Evolutionary conservation across 1,140 invertebrate genomes (phyloP).

Genomic region (roundworm (Caenorhabditis elegans)): DNA sequence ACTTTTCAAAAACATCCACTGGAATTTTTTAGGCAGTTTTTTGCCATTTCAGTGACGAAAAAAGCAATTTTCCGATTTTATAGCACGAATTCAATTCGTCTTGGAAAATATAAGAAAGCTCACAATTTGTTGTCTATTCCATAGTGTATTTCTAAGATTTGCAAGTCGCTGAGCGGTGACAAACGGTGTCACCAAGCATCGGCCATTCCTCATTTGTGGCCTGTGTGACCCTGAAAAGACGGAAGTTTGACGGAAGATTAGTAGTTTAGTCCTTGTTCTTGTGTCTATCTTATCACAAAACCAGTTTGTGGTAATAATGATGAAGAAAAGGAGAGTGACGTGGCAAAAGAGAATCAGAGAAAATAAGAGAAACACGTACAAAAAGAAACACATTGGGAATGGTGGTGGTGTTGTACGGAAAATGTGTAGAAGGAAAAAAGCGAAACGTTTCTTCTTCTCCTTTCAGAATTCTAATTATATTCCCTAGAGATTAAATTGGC

Average conservation of each 20-base stretch:
- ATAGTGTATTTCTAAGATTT: neutral
- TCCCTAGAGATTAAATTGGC: neutral
- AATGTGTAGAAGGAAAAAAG: neutral
- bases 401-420: too few species aligned
- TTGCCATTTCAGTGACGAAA: too few species aligned
- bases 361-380: neutral
- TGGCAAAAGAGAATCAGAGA: conserved; percentile 11
- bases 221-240: neutral
- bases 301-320: conserved; percentile 2
- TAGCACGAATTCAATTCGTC: too few species aligned
- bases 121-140: conserved; percentile 21
- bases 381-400: neutral
- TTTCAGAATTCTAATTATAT: conserved; percentile 16
- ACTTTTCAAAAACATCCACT: too few species aligned
- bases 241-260: conserved; percentile 1
- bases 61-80: too few species aligned
- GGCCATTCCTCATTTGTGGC: conserved; percentile 12
- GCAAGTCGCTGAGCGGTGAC: neutral
- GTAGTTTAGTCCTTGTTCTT: conserved; percentile 28
- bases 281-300: neutral
- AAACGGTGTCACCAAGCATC: neutral
- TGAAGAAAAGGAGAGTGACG: neutral
- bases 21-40: too few species aligned
- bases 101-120: neutral
- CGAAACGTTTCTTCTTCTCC: neutral